Conservation (phyloP, 2,113 vertebrate genomes). For the Thermophis baileyi region DNA sequence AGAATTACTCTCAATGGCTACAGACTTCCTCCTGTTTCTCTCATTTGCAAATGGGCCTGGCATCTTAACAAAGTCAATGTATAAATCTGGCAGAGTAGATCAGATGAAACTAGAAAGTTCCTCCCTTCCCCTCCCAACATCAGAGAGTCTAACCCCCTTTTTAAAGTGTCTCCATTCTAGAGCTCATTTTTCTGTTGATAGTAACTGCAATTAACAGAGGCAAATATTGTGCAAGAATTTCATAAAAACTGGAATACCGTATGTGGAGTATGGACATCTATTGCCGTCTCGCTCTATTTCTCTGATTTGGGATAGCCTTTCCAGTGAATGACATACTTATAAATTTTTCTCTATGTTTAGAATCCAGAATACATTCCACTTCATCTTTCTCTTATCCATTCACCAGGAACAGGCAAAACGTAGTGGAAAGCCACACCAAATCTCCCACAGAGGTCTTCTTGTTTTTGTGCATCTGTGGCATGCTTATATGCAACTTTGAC, state of each 20-base stretch:
- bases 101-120: background rate
- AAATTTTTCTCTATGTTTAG: background rate
- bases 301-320: background rate
- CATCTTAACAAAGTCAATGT: background rate
- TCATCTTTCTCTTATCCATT: background rate
- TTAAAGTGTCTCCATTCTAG: background rate
- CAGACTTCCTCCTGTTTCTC: background rate
- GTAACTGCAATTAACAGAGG: background rate
- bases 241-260: background rate
- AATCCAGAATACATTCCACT: background rate
- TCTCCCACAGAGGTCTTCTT: background rate
- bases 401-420: background rate
- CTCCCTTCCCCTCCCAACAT: background rate
- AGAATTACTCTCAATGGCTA: background rate
- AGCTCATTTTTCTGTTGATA: background rate
- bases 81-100: background rate
- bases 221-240: background rate
- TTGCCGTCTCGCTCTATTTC: background rate
- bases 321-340: background rate
- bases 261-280: background rate
- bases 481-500: background rate
- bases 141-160: background rate
- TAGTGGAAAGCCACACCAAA: background rate
- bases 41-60: background rate
- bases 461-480: background rate